Evolutionary conservation across 2,888 invertebrate species (phyloP), one percentile per base, ranked within the genome.

Genomic region (Cepaea hortensis): DNA sequence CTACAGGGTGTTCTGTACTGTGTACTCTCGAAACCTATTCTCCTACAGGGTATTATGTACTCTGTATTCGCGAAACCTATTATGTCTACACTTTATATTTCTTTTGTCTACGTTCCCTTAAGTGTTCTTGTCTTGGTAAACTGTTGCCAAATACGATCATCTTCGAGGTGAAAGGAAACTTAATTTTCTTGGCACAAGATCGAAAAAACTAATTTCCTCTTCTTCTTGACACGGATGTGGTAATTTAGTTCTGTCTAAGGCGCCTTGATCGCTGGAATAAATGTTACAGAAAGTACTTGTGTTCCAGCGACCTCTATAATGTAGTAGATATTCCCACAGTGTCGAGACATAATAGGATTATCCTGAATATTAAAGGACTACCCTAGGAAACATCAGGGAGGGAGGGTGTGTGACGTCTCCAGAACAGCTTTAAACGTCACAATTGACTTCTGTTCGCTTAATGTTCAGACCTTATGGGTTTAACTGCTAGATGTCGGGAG

Each of bases 221-320:
- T 9, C 48, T 75, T 48, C 75, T 4, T 75, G 75, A 75, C 75
- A 46, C 75, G 75, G 75, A 48, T 15, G 48, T 75, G 75, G 46
- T 75, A 75, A 75, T 46, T 75, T 23, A 18, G 75, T 48, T 75
- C 75, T 18, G 75, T 75, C 75, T 75, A 3, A n/a, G 73, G 75
- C 75, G 75, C 6, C 75, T 15, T 15, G 48, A 18, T 46, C n/a
- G 68, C 35, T 72, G 5, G 48, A 75, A 1, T 75, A 6, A 48
- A 9, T 48, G 35, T 13, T 46, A 46, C 75, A 46, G 4, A 1
- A 48, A 48, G 15, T 23, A 48, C 72, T 23, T 72, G 72, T 72
- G 23, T 72, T 72, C 72, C 7, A 72, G n/a, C 72, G 35, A 23
- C 72, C 72, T 9, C 9, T 23, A 73, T 73, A 75, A 18, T 75